phyloP scores from a whole-genome alignment of 1,140 invertebrate genomes.

The Danaus melanippus region DNA sequence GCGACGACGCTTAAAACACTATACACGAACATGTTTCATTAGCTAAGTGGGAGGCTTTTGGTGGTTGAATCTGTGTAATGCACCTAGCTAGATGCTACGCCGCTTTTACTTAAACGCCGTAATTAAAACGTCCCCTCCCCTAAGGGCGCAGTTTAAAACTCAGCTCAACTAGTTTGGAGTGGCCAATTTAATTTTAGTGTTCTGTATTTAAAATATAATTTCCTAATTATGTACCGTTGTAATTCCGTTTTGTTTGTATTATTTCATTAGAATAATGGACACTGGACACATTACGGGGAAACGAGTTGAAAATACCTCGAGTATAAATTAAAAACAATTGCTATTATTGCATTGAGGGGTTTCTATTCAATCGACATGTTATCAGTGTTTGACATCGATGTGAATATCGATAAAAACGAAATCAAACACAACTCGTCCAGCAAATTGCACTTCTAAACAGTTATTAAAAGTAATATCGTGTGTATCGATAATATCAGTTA shows the following conservation, averaged over 20 bases:
- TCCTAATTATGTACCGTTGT: constrained; percentile 30
- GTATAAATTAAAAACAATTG: not conserved
- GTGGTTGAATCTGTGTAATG: constrained; percentile 69
- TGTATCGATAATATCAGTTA: too few species aligned
- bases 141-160: constrained; percentile 64
- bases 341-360: not conserved
- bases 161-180: constrained; percentile 62
- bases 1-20: constrained; percentile 66
- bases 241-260: constrained; percentile 16
- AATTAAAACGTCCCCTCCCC: constrained; percentile 65
- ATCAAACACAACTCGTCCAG: constrained; percentile 9
- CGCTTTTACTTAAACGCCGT: constrained; percentile 70
- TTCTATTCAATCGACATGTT: constrained; percentile 3
- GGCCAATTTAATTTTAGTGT: constrained; percentile 67
- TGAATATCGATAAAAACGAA: constrained; percentile 6
- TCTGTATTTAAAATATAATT: constrained; percentile 48
- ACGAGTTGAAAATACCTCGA: constrained; percentile 1
- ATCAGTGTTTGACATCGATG: constrained; percentile 11
- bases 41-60: constrained; percentile 74
- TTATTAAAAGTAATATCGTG: too few species aligned
- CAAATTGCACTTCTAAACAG: constrained; percentile 10
- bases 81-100: constrained; percentile 60
- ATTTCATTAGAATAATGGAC: too few species aligned
- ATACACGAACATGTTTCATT: constrained; percentile 73
- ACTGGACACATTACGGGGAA: not conserved